Evolutionary conservation across 2,888 invertebrate genomes (phyloP).

Genomic region (Aspidapion aeneum): DNA sequence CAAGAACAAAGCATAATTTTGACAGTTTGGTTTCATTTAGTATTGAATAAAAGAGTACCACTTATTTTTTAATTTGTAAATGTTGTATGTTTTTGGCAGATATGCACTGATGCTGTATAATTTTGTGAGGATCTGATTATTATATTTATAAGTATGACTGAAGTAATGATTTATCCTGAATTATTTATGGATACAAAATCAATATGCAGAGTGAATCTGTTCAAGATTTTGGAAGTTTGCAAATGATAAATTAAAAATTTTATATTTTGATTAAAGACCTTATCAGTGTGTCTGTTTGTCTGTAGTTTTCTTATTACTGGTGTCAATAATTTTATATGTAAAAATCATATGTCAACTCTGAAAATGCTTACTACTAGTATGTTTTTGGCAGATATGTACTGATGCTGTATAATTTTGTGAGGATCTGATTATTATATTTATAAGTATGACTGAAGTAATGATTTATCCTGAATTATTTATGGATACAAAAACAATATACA

Average conservation of each 20-base stretch:
- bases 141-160: neutral
- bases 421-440: neutral
- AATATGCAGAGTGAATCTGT: neutral
- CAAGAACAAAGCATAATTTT: too few relatives aligned
- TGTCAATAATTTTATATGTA: too few relatives aligned
- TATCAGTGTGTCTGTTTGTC: too few relatives aligned
- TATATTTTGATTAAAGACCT: too few relatives aligned
- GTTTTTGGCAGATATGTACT: neutral
- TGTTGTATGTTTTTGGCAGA: neutral
- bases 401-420: neutral
- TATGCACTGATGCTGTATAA: neutral
- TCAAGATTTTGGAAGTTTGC: too few relatives aligned
- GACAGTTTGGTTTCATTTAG: too few relatives aligned
- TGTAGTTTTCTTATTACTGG: too few relatives aligned
- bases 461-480: neutral
- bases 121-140: neutral
- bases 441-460: neutral
- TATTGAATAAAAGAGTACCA: too few relatives aligned
- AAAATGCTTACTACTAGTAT: too few relatives aligned
- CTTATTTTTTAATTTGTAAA: too few relatives aligned
- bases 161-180: neutral
- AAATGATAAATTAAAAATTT: too few relatives aligned
- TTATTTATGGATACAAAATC: neutral
- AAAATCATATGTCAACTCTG: too few relatives aligned
- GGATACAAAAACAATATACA: neutral